Evolutionary conservation across 2,888 invertebrate genomes (phyloP), one percentile per base, ranked within the genome.

Genomic region (Hydrotaea cyrtoneurina): DNA sequence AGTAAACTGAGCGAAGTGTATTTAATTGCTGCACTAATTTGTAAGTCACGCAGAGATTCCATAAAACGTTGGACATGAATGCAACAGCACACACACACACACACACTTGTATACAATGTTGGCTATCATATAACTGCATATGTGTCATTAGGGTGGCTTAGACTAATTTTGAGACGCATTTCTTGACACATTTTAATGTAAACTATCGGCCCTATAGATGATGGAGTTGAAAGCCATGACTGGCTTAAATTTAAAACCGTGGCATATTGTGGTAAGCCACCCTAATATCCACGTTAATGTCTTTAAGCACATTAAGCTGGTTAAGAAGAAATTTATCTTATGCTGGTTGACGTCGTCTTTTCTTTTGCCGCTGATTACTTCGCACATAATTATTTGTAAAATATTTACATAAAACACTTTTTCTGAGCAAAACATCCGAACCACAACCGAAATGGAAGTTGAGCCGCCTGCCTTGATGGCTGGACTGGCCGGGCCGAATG

Each of bases 331-430:
- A 46, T 43, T 66, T 78, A 71, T 78, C 36, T 78, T 5, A 62
- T 72, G 19, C 19, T n/a, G 23, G 43, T 36, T 76, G 21, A 21
- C 26, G 31, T 17, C 23, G 31, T 71, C 50, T 53, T n/a, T n/a
- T 23, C 3, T 13, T 53, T 19, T 39, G 72, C 36, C 53, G 26
- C 73, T 73, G 79, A 79, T 79, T 79, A 79, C 55, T 79, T 79
- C 55, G 73, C 79, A 79, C 79, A 79, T 73, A 79, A 79, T 73
- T 79, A 73, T 55, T 79, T 73, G 79, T 73, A 26, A 79, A 73
- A 73, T 55, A 73, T 74, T 79, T 74, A 79, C 73, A 79, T 79
- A 79, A 73, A 74, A 64, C n/a, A 39, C 26, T 72, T 73, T 73
- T 39, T 73, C 36, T 53, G 17, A 69, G 39, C 17, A 50, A 69